These are phyloP conservation scores for Proctacanthus coquilletti DNA, from an alignment of 1,140 invertebrate species.

Conservation along the genomic window DNA sequence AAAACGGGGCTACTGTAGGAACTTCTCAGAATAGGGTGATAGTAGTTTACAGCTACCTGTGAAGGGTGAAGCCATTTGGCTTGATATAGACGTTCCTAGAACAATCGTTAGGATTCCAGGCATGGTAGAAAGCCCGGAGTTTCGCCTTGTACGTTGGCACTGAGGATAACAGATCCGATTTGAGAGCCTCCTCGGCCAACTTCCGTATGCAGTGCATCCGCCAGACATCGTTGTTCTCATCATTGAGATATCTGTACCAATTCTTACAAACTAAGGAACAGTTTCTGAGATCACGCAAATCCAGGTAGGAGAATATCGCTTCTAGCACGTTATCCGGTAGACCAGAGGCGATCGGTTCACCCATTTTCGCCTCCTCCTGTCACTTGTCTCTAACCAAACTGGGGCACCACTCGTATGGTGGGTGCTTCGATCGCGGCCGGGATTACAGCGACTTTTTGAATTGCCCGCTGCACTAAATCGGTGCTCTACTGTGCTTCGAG, in stretches of 20 bases:
- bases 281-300: slow-evolving; percentile 67
- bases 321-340: slow-evolving; percentile 65
- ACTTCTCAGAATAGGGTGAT: neutral
- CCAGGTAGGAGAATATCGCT: slow-evolving; percentile 85
- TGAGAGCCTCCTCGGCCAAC: slow-evolving; percentile 78
- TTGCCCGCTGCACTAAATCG: too few species aligned
- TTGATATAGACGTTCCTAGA: slow-evolving; percentile 95
- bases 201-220: slow-evolving; percentile 74
- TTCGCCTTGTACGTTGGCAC: slow-evolving; percentile 87
- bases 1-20: slow-evolving; percentile 9
- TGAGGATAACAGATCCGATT: slow-evolving; percentile 80
- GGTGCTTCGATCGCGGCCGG: too few species aligned
- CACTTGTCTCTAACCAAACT: neutral
- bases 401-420: too few species aligned
- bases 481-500: too few species aligned
- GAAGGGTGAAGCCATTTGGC: slow-evolving; percentile 91
- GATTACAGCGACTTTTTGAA: too few species aligned
- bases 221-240: slow-evolving; percentile 95
- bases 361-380: slow-evolving; percentile 12
- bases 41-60: slow-evolving; percentile 37
- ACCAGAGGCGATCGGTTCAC: slow-evolving; percentile 18
- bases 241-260: slow-evolving; percentile 80
- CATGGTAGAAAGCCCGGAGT: slow-evolving; percentile 83
- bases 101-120: slow-evolving; percentile 95
- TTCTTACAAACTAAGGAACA: slow-evolving; percentile 88